Evolutionary conservation across 2,797 vertebrate species (phyloP), one percentile per base, ranked within the genome.

Genomic region (Acanthis flammea): DNA sequence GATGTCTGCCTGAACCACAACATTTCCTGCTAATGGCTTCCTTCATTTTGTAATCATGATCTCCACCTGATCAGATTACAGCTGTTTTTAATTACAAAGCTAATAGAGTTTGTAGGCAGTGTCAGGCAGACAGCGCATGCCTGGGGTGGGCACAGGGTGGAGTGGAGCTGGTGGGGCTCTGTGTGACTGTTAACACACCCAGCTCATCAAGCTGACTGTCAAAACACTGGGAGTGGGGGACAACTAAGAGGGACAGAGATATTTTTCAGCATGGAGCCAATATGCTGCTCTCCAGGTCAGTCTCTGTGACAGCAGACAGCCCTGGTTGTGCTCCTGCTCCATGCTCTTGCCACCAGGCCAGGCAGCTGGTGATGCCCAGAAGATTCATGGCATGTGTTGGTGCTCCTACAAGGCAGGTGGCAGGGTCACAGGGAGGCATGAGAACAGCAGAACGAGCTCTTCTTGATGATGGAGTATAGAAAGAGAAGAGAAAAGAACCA

Each of bases 1-100:
- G 98, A 98, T 99, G 98, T 98, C 97, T 97, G 97, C 97, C 96
- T 95, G 97, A 97, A 96, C 97, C 97, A 96, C 97, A 97, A 97
- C 97, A 97, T 98, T 97, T 98, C 97, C 97, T 98, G 97, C 98
- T 99, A 99, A 99, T 99, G 99, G 98, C 98, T 99, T 99, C 98
- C 98, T 99, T 98, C 98, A 98, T 99, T 98, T 98, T 98, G 98
- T 98, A 98, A 98, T 98, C 97, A 98, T 98, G 98, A 98, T 98
- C 97, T 95, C 98, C 93, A 96, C 97, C 97, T 98, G 98, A 98
- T 99, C 98, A 97, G 98, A 98, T 99, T 99, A 98, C 99, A 98
- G 97, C 97, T 94, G 73, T 97, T 98, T 98, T 98, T 98, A 96
- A 98, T 98, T 98, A 97, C 97, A 96, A 97, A 96, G 96, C 97